Percentiles rank a stretch among this genome's conserved stretches.
Evolutionary conservation across 2,797 vertebrate genomes (phyloP).

Genomic region (Pangasius mekongensis): DNA sequence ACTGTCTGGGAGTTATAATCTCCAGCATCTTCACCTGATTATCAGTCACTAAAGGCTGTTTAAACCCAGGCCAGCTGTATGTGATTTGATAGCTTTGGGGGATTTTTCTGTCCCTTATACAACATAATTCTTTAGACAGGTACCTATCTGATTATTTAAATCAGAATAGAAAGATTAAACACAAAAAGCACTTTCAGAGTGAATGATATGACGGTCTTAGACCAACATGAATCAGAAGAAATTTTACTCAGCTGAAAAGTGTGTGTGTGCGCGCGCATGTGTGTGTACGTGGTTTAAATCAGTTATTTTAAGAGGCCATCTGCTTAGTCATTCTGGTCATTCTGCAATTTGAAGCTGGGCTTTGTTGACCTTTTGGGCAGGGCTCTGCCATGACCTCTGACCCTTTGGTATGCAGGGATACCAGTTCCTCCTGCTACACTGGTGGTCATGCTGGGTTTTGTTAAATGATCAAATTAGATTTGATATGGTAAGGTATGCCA

Average conservation of each 20-base stretch:
- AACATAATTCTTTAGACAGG: not conserved
- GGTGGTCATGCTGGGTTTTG: conserved; percentile 42
- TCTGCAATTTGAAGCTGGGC: conserved; percentile 43
- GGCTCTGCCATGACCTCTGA: conserved; percentile 49
- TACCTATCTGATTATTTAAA: not conserved
- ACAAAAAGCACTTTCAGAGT: not conserved
- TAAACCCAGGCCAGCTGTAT: not conserved
- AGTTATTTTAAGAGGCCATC: conserved; percentile 50
- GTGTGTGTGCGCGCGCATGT: not conserved
- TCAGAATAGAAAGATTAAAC: not conserved
- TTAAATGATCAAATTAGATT: conserved; percentile 26
- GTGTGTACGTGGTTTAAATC: conserved; percentile 17
- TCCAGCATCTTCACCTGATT: not conserved
- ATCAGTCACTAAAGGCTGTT: not conserved
- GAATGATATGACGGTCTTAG: not conserved
- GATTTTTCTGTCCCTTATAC: not conserved
- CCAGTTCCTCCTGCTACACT: conserved; percentile 47
- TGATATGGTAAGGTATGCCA: not conserved
- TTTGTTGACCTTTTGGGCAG: conserved; percentile 54
- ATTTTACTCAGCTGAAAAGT: not conserved
- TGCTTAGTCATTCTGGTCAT: conserved; percentile 50
- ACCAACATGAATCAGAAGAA: not conserved
- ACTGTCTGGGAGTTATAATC: not conserved
- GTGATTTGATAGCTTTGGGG: not conserved
- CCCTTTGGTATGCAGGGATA: conserved; percentile 55